Conservation (phyloP, 2,113 vertebrate genomes). For the Sciurus niger region DNA sequence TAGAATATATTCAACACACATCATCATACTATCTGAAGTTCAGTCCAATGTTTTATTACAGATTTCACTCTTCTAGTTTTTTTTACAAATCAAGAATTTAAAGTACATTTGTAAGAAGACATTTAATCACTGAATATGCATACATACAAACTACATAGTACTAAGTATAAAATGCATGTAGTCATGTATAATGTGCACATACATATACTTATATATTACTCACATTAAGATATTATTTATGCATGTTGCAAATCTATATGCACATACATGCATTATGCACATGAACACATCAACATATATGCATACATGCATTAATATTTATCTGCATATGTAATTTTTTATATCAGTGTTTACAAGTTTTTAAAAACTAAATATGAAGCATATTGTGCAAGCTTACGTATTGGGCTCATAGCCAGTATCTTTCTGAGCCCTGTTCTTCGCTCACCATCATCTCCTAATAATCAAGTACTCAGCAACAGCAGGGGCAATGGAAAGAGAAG, state of each 20-base stretch:
- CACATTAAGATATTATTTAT: background rate
- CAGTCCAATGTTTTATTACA: background rate
- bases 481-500: conserved; percentile 76
- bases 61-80: background rate
- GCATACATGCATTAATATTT: background rate
- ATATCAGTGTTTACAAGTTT: background rate
- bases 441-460: conserved; percentile 73
- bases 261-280: background rate
- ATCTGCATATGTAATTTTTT: background rate
- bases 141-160: background rate
- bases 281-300: background rate
- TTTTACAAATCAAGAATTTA: conserved; percentile 20
- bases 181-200: background rate
- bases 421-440: conserved; percentile 57
- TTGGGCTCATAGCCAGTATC: conserved; percentile 46
- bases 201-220: background rate
- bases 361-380: conserved; percentile 50
- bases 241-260: too few species aligned
- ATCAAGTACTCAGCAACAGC: conserved; percentile 77
- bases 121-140: background rate
- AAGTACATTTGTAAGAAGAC: background rate
- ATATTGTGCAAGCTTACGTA: conserved; percentile 76
- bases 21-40: background rate
- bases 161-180: background rate
- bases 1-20: background rate